Evolutionary conservation across 2,113 vertebrate species (phyloP).

Genomic region (Apus apus): DNA sequence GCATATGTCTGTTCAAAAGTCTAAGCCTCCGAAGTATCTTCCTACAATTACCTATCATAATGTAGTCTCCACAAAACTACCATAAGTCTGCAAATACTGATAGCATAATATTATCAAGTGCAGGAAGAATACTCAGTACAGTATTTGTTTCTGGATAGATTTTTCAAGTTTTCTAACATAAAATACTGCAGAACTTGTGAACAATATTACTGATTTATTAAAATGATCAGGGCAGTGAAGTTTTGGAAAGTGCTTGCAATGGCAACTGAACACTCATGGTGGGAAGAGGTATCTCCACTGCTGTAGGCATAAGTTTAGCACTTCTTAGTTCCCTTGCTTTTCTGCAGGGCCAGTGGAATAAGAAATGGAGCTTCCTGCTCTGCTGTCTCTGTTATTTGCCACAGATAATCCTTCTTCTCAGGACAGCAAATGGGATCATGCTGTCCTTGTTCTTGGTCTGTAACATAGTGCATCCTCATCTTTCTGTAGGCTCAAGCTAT

Average conservation of each 20-base stretch:
- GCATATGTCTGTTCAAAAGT: not conserved
- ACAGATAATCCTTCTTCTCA: not conserved
- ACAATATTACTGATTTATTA: not conserved
- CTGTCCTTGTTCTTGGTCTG: not conserved
- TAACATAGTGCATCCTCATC: not conserved
- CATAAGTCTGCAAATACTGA: not conserved
- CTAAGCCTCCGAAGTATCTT: not conserved
- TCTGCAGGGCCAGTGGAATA: not conserved
- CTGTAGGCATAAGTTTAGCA: not conserved
- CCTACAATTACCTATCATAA: not conserved
- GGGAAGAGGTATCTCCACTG: not conserved
- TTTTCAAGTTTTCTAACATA: not conserved
- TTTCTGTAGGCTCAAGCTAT: not conserved
- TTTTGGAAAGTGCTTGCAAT: not conserved
- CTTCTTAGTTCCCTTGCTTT: not conserved
- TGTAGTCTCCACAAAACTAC: not conserved
- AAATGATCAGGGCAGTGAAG: not conserved
- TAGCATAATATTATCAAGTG: not conserved
- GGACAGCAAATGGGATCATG: rapidly evolving
- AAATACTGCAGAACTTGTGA: not conserved
- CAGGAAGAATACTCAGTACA: not conserved
- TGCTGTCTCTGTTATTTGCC: not conserved
- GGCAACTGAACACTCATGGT: not conserved
- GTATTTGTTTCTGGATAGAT: not conserved
- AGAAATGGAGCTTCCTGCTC: not conserved